phyloP scores from a whole-genome alignment of 2,888 invertebrate species.

The Acleris sparsana region DNA sequence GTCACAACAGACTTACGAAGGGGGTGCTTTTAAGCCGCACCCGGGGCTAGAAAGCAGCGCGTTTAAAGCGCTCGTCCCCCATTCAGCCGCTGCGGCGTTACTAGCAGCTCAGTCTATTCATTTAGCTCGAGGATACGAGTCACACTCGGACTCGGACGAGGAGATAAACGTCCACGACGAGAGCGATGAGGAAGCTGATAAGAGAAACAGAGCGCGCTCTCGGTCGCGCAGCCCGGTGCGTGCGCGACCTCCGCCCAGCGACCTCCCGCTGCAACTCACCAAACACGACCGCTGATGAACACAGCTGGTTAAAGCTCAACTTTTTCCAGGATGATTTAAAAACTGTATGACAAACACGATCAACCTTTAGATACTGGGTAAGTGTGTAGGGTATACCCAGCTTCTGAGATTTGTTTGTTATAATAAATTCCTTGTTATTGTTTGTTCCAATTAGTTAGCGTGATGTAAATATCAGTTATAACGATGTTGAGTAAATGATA shows the following conservation, averaged over 20 bases:
- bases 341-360: neutral
- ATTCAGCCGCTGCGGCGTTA: conserved; percentile 85
- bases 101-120: conserved; percentile 78
- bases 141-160: conserved; percentile 87
- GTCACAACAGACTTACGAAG: conserved; percentile 68
- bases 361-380: neutral
- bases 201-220: conserved; percentile 71
- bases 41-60: conserved; percentile 91
- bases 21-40: conserved; percentile 71
- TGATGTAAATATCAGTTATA: conserved; percentile 21
- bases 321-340: neutral
- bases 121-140: conserved; percentile 75
- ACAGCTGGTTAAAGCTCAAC: neutral
- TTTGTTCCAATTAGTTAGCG: conserved; percentile 19
- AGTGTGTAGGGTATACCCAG: neutral
- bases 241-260: conserved; percentile 59
- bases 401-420: conserved; percentile 52
- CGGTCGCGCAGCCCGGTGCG: conserved; percentile 77
- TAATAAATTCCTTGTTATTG: conserved; percentile 45
- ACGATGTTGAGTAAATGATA: conserved; percentile 1
- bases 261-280: conserved; percentile 87
- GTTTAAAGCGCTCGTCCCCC: conserved; percentile 90
- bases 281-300: conserved; percentile 86
- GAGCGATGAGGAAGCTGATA: conserved; percentile 85
- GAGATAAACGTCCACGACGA: conserved; percentile 94